Percentiles rank a stretch among this genome's conserved stretches.
These are phyloP conservation scores for Stenoptilia bipunctidactyla DNA, from an alignment of 2,888 invertebrate genomes.

Conservation along the genomic window DNA sequence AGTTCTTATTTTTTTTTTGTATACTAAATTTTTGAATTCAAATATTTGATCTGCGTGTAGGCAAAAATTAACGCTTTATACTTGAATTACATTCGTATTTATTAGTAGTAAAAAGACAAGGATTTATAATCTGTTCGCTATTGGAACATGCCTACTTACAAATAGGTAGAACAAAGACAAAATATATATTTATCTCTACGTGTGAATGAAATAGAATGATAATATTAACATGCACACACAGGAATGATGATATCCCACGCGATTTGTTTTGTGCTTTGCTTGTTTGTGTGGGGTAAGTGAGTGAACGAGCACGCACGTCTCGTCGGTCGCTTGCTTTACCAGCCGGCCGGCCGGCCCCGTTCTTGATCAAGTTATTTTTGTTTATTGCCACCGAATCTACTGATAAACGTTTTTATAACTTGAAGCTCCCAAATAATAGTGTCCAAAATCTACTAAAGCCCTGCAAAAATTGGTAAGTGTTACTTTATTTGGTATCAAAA, in stretches of 20 bases:
- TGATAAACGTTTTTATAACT: background rate
- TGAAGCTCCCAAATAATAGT: too few species aligned
- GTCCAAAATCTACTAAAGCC: too few species aligned
- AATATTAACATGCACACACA: background rate
- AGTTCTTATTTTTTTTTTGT: too few species aligned
- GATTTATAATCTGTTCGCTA: background rate
- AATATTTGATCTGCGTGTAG: too few species aligned
- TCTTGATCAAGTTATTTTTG: background rate
- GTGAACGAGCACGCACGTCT: background rate
- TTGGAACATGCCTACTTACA: background rate
- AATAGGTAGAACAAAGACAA: background rate
- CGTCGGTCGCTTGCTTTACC: background rate
- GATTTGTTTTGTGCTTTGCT: background rate
- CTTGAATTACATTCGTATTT: too few species aligned
- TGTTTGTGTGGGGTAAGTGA: background rate
- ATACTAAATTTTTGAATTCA: too few species aligned
- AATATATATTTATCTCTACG: background rate
- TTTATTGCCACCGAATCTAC: slow-evolving; percentile 1
- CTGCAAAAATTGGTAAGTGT: too few species aligned
- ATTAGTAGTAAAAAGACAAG: too few species aligned
- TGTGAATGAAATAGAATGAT: background rate
- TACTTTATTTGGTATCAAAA: too few species aligned
- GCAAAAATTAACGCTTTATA: too few species aligned
- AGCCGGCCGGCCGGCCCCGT: background rate
- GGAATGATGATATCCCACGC: too few species aligned